phyloP scores from a whole-genome alignment of 2,797 vertebrate genomes.

The Petrocephalus sullivani region DNA sequence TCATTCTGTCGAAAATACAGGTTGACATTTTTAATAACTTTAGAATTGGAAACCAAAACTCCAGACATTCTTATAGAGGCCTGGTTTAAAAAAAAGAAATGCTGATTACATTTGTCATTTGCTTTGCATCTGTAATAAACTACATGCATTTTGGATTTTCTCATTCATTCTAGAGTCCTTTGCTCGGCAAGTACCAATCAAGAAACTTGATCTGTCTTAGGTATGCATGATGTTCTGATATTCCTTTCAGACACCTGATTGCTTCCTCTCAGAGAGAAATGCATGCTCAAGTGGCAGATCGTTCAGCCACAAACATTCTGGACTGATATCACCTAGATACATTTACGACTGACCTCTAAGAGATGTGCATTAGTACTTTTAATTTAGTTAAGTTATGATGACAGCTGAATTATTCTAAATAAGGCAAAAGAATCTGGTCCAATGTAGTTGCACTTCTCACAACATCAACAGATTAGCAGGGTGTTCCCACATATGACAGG shows the following conservation, averaged over 20 bases:
- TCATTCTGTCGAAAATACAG: neutral
- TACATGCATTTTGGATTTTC: neutral
- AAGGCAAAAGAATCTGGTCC: neutral
- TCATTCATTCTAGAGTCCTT: neutral
- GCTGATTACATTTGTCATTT: neutral
- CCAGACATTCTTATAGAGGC: neutral
- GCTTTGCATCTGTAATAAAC: neutral
- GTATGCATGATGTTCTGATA: neutral
- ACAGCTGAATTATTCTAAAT: neutral
- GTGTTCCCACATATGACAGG: neutral
- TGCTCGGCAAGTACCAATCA: neutral
- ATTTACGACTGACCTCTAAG: neutral
- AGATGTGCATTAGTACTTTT: neutral
- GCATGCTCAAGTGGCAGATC: neutral
- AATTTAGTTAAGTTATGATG: neutral
- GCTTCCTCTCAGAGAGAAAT: neutral
- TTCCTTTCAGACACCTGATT: neutral
- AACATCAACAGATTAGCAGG: neutral
- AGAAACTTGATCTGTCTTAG: neutral
- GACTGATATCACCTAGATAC: neutral
- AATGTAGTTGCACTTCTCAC: neutral
- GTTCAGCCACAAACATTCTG: neutral
- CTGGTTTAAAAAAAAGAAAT: neutral
- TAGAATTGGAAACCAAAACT: neutral
- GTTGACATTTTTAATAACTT: slow-evolving; percentile 18